Evolutionary conservation across 2,888 invertebrate genomes (phyloP), one percentile per base, ranked within the genome.

Genomic region (Idaea biselata): DNA sequence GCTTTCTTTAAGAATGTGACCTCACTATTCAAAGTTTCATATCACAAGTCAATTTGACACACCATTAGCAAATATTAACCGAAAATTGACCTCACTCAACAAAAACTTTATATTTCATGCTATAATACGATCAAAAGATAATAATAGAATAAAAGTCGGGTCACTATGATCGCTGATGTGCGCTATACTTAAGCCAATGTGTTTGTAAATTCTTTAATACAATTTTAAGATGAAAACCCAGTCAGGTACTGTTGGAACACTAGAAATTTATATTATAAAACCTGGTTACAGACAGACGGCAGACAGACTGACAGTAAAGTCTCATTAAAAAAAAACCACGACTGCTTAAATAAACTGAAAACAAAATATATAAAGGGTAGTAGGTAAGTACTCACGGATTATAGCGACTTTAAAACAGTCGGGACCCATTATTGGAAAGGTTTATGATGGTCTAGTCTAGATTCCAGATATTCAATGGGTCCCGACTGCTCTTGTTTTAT

Each of bases 41-140:
- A 14, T 11, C 3, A 44, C 44, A 44, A 32, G 8, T 44, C 44
- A 44, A 44, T 44, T 14, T 44, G 44, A 44, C 44, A 44, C 44
- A 44, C 44, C 44, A 44, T 44, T 44, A 44, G 44, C 44, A 44
- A 44, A 44, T 44, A 44, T 44, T 44, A 44, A 44, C 44, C 44
- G 44, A 44, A 44, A 14, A 44, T 44, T 44, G 44, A 44, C 44
- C 11, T 44, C 44, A 44, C 44, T 44, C 44, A 44, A 44, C 44
- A 44, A 44, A 44, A 44, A 44, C 44, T 14, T 44, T 1, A 44
- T 11, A 8, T 44, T 44, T 44, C 14, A 44, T 44, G 14, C 44
- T 44, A 44, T 44, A 44, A 44, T 44, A 44, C 44, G 11, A 44
- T 44, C 44, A 44, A 44, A 44, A 44, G 44, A 44, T 44, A 44